Evolutionary conservation across 2,888 invertebrate species (phyloP).

Genomic region (Selenia dentaria): DNA sequence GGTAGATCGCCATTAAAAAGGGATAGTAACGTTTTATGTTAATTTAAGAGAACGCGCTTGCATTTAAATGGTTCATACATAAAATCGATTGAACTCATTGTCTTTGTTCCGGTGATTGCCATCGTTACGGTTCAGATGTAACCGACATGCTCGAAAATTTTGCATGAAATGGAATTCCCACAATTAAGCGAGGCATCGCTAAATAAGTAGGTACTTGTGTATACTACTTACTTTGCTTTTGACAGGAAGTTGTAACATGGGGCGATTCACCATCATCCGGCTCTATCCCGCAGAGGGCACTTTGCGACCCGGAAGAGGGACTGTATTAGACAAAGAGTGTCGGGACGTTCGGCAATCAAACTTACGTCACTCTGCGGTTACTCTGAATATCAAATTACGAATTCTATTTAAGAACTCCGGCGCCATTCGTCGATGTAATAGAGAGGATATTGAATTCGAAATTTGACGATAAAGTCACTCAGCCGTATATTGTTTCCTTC

Average conservation of each 20-base stretch:
- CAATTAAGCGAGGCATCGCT: conserved; percentile 8
- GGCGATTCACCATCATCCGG: conserved; percentile 56
- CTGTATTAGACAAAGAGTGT: conserved; percentile 54
- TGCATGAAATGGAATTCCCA: conserved; percentile 22
- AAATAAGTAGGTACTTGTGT: conserved; percentile 29
- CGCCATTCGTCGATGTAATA: conserved; percentile 13
- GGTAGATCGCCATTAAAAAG: conserved; percentile 42
- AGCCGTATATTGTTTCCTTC: conserved; percentile 4
- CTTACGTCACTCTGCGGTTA: conserved; percentile 43
- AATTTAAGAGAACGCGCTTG: conserved; percentile 26
- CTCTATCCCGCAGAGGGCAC: conserved; percentile 42
- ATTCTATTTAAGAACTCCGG: conserved; percentile 32
- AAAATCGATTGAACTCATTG: conserved; percentile 22
- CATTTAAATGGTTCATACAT: conserved; percentile 34
- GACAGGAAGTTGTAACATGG: conserved; percentile 53
- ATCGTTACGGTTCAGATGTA: conserved; percentile 23
- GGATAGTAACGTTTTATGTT: conserved; percentile 40
- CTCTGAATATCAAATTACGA: conserved; percentile 41
- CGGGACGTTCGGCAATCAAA: conserved; percentile 44
- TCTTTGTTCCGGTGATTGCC: conserved; percentile 24
- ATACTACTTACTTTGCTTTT: too few relatives aligned
- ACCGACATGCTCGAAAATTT: conserved; percentile 12
- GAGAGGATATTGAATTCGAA: conserved; percentile 22
- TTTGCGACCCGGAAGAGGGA: conserved; percentile 43
- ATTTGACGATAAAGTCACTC: conserved; percentile 5